A percentile compares a stretch with the other conserved stretches of the same genome.
Conservation (phyloP, 2,797 vertebrate species). For the Acrossocheilus fasciatus region DNA sequence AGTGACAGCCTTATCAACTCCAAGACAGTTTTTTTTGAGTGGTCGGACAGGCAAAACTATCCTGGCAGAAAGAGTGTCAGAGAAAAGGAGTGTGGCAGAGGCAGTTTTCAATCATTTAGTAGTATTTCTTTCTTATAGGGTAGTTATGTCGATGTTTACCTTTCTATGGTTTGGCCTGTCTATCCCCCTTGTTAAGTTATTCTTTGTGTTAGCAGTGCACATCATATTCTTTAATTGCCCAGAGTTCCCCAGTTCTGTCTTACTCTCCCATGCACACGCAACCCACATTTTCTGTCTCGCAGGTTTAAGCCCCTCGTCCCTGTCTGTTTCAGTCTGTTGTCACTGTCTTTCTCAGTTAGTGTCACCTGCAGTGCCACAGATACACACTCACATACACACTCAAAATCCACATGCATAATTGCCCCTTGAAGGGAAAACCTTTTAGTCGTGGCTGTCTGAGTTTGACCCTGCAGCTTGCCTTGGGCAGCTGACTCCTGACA, state of each 20-base stretch:
- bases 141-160: neutral
- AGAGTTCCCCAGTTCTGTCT: neutral
- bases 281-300: constrained; percentile 11
- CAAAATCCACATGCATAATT: constrained; percentile 45
- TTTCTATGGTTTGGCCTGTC: constrained; percentile 1
- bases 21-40: constrained; percentile 21
- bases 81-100: neutral
- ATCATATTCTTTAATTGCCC: neutral
- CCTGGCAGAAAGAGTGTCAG: constrained; percentile 10
- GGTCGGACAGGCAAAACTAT: constrained; percentile 17
- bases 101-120: constrained; percentile 6
- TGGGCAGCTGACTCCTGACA: constrained; percentile 57
- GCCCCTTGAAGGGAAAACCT: constrained; percentile 62
- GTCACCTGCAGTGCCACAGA: constrained; percentile 48
- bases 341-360: constrained; percentile 52
- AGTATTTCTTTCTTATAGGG: neutral
- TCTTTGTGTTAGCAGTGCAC: neutral
- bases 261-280: neutral
- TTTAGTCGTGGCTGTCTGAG: constrained; percentile 58
- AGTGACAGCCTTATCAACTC: constrained; percentile 20
- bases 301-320: constrained; percentile 21
- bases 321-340: constrained; percentile 34
- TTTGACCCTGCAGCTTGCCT: constrained; percentile 62
- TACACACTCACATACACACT: constrained; percentile 26
- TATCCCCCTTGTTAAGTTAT: neutral